Evolutionary conservation across 1,140 invertebrate species (phyloP), one percentile per base, ranked within the genome.

Genomic region (Drosophila nebulosa): DNA sequence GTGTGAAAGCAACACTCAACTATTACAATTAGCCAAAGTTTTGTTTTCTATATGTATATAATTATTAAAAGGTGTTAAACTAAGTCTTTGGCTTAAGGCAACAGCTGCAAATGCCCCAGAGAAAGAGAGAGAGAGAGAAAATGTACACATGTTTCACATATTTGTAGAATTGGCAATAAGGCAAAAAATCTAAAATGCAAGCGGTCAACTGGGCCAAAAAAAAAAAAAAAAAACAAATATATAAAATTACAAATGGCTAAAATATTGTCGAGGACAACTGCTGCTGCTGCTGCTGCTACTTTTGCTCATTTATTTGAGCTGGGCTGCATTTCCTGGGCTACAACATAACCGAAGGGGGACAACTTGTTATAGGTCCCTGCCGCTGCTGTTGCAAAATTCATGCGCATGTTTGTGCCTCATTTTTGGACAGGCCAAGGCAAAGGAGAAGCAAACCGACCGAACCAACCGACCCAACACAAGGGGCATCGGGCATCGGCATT

Each of bases 371-470:
- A 46, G 39, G 39, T 46, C 16, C 39, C 39, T 80, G 46, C 22
- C 66, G 69, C 32, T 50, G 46, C 39, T 63, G 55, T 59, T 64
- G 74, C 77, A 68, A 86, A 85, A 85, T 85, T 85, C 81, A 85
- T 85, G 80, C 80, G 81, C 80, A 85, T 85, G 80, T 85, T 85
- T 85, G 65, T 85, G 77, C 80, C 73, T 85, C 80, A 80, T 85
- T 85, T 85, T 85, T 85, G 74, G 81, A 85, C 69, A 85, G 79
- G 39, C 39, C 39, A 46, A 46, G 39, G 39, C 39, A 46, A 32
- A 32, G 30, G 30, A 32, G 30, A 32, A 9, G 30, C 30, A 32
- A 32, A 32, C 30, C 10, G 30, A 9, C 10, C 30, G 2, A 32
- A 32, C 39, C 16, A 18, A 42, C 14, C 39, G 9, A 61, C 55